Base-by-base conservation (phyloP, 2,797 vertebrate genomes). In the Neosalanx taihuensis region DNA sequence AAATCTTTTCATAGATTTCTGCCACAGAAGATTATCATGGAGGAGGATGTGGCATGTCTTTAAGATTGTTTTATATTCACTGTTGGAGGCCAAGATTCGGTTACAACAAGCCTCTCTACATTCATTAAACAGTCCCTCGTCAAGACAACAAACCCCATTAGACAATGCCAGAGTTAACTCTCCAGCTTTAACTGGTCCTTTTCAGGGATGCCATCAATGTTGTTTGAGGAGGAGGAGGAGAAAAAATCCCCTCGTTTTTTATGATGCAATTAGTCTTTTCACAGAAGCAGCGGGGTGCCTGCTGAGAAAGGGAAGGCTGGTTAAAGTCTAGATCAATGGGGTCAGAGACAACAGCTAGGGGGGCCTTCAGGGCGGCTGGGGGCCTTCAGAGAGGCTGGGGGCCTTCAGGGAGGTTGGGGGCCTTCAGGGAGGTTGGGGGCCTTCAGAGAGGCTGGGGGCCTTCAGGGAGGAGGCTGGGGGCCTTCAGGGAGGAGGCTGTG, bases 21-120 rank as follows among this genome's bases (percentile, higher is more conserved):
- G 3, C 64, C 60, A 30, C 65, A 63, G 17, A 3, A 20, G 51
- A 31, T 37, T 31, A 46, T 68, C 66, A 69, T 61, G 53, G 49
- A 70, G 79, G 17, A 80, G 69, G 69, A 76, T 71, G 70, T 72
- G 74, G 58, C 49, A 73, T 83, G 49, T 74, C 64, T 63, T 59
- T 35, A 78, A 74, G 71, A 61, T 69, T 74, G 33, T 65, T 49
- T 60, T 61, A 37, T 66, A 69, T 67, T 77, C 35, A 71, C 72
- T 72, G 64, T 67, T 37, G 57, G 60, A 33, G 37, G 23, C 77
- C 71, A 77, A 75, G 68, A 30, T 49, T 64, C 20, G 56, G 73
- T 53, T 53, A 58, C 72, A 41, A 77, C 63, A 33, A 58, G 68
- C 60, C 72, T 73, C 56, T 65, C 23, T 67, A 70, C 59, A 67